Evolutionary conservation across 2,888 invertebrate species (phyloP).

Genomic region (Beris chalybata): DNA sequence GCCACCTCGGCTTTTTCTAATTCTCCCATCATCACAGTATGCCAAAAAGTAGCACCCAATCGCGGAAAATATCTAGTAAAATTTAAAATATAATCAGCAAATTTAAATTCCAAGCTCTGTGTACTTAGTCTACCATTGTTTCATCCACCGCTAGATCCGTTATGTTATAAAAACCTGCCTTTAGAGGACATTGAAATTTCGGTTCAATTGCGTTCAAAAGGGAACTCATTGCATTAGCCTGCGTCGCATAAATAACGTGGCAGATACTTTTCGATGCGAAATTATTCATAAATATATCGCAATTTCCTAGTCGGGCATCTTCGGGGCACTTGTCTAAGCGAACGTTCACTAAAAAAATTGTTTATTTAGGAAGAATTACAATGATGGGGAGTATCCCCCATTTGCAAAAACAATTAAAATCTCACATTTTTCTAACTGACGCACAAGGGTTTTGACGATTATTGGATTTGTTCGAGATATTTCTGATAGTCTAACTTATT

Average conservation of each 20-base stretch:
- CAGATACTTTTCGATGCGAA: conserved; percentile 22
- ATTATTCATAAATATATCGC: conserved; percentile 22
- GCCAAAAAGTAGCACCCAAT: conserved; percentile 23
- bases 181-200: conserved; percentile 22
- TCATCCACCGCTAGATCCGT: conserved; percentile 8
- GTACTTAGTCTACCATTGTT: neutral
- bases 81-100: neutral
- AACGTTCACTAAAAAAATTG: conserved; percentile 6
- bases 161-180: conserved; percentile 5
- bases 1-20: neutral
- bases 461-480: too few species aligned
- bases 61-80: conserved; percentile 19
- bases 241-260: neutral
- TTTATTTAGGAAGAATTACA: neutral
- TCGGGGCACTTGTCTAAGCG: conserved; percentile 15
- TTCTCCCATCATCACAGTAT: neutral
- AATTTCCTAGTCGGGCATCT: conserved; percentile 13
- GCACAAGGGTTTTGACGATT: too few species aligned
- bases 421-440: too few species aligned
- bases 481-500: too few species aligned
- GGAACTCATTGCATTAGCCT: neutral
- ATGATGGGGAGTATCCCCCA: too few species aligned
- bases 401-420: too few species aligned
- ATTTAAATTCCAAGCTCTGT: neutral
- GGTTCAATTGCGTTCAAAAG: conserved; percentile 17